These are phyloP conservation scores for Paralichthys olivaceus DNA, from an alignment of 2,113 vertebrate species.

Conservation along the genomic window DNA sequence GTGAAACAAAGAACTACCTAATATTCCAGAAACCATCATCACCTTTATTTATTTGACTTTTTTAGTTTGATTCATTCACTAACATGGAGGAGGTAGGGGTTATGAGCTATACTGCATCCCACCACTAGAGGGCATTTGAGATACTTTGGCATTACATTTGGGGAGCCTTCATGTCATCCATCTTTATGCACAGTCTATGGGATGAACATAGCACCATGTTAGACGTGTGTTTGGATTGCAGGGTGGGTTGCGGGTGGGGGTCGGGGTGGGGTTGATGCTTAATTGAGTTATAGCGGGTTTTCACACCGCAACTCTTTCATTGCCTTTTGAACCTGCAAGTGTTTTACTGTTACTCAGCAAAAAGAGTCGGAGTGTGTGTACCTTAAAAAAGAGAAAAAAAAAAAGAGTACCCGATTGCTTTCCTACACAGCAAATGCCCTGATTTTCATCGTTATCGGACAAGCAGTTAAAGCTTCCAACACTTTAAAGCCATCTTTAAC, in stretches of 20 bases:
- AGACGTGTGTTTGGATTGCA: constrained; percentile 26
- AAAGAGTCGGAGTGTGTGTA: constrained; percentile 49
- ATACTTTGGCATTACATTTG: neutral
- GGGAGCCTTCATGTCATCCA: neutral
- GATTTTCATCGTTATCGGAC: constrained; percentile 29
- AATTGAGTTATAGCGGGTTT: constrained; percentile 25
- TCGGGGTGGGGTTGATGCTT: constrained; percentile 21
- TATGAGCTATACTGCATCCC: neutral
- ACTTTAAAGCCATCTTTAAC: constrained; percentile 61
- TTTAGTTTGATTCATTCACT: neutral
- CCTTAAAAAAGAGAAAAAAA: constrained; percentile 28
- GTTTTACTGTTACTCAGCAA: constrained; percentile 62
- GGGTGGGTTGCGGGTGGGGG: neutral
- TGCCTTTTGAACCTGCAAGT: constrained; percentile 70
- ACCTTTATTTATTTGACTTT: neutral
- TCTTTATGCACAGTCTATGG: neutral
- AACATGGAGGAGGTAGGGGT: neutral
- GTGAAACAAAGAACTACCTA: neutral
- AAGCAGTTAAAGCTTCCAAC: constrained; percentile 13
- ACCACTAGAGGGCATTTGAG: neutral
- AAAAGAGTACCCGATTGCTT: constrained; percentile 67
- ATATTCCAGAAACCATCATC: neutral
- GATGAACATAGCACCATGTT: constrained; percentile 49
- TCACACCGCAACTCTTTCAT: constrained; percentile 37
- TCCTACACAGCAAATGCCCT: constrained; percentile 38